Evolutionary conservation across 2,113 vertebrate genomes (phyloP), one percentile per base, ranked within the genome.

Genomic region (Abramis brama): DNA sequence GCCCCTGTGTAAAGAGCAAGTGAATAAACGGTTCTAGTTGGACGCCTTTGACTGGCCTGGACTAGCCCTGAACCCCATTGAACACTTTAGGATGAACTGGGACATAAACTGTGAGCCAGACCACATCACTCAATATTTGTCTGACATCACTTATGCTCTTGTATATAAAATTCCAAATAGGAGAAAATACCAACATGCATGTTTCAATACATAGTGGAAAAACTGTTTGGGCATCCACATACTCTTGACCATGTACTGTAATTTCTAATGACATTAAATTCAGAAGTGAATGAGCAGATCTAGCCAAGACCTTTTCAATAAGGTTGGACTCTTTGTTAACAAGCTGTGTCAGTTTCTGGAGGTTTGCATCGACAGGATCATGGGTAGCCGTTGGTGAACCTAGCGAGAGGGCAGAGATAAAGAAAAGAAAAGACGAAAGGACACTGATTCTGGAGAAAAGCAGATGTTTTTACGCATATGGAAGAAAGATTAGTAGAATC

Each of bases 261-360:
- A 43, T 43, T 60, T n/a, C 21, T 36, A 39, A 21, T 12, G 11
- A 79, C 10, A 62, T 50, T 92, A 92, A 15, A 55, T 90, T 60
- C 75, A 91, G 85, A 93, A 92, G 39, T 17, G 79, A 64, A 91
- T 87, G 91, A 94, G 79, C 89, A 93, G 94, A 94, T 86, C 82
- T 90, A 92, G 91, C 30, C 89, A 90, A 93, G 93, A 99, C 98
- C 98, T 99, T 99, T 95, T 99, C 97, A 94, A 99, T 99, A 92
- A 99, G 94, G 96, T 97, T 99, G 96, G 97, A 99, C 90, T 99
- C 98, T 96, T 99, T 99, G 96, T 99, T 98, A 96, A 99, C 97
- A 96, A 99, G 98, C 86, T 99, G 98, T 87, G 97, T 99, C 94
- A 99, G 96, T 96, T 99, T 99, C 96, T 97, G 97, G 64, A 99